Evolutionary conservation across 2,113 vertebrate species (phyloP).

Genomic region (Oophaga pumilio): DNA sequence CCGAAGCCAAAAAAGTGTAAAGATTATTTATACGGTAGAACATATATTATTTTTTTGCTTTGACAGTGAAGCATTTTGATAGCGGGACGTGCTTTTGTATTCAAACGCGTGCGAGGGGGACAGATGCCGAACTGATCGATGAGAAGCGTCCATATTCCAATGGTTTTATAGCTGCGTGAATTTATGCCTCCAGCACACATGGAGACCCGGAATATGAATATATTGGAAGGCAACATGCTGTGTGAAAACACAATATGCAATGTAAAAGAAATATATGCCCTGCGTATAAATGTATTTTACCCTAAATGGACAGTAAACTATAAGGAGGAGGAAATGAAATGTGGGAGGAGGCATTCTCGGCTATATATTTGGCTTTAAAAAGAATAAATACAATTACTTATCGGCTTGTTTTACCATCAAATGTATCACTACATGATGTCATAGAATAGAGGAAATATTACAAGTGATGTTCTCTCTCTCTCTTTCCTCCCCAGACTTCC

Average conservation of each 20-base stretch:
- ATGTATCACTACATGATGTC: not conserved
- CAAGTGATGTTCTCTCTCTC: no score
- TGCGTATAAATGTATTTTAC: conserved; percentile 22
- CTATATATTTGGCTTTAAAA: not conserved
- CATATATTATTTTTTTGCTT: conserved; percentile 66
- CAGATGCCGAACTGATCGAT: conserved; percentile 58
- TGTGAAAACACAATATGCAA: conserved; percentile 20
- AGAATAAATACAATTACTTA: not conserved
- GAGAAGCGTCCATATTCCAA: conserved; percentile 66
- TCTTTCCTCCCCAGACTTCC: no score
- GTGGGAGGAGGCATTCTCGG: not conserved
- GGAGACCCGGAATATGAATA: conserved; percentile 27
- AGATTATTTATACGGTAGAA: conserved; percentile 66
- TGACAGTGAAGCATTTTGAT: conserved; percentile 64
- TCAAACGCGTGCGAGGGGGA: not conserved
- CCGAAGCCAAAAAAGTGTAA: conserved; percentile 60
- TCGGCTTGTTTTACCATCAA: not conserved
- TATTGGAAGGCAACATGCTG: conserved; percentile 42
- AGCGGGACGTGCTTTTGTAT: conserved; percentile 56
- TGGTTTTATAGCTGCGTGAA: conserved; percentile 63
- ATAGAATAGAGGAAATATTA: not conserved
- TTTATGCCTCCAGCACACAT: conserved; percentile 42
- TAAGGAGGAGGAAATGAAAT: not conserved
- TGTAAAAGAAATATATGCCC: conserved; percentile 27
- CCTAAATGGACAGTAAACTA: conserved; percentile 28